Conservation (phyloP, 2,113 vertebrate genomes). For the Patagioenas fasciata region DNA sequence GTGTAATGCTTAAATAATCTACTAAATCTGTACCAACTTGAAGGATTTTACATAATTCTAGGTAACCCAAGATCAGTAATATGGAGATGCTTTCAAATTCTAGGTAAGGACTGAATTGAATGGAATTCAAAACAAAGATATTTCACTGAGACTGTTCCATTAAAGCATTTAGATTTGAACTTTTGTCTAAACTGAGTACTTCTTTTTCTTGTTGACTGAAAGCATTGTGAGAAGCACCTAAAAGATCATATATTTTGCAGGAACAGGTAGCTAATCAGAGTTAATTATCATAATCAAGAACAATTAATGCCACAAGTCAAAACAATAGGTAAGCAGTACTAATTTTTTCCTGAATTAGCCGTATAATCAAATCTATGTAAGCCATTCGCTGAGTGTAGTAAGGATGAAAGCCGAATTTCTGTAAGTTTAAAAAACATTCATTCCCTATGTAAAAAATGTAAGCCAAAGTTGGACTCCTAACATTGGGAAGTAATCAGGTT, state of each 20-base stretch:
- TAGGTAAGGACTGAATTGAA: neutral
- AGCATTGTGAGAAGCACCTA: neutral
- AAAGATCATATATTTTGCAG: neutral
- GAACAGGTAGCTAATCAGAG: neutral
- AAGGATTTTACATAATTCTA: neutral
- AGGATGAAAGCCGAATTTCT: neutral
- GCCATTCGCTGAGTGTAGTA: neutral
- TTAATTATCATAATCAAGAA: neutral
- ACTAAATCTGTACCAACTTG: neutral
- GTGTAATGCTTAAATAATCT: neutral
- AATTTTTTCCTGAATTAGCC: neutral
- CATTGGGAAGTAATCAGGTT: neutral
- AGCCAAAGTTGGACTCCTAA: neutral
- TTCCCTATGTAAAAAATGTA: neutral
- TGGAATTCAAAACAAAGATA: neutral
- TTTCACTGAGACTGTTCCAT: neutral
- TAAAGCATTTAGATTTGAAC: neutral
- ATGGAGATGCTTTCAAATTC: neutral
- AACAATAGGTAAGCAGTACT: neutral
- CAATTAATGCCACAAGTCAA: neutral
- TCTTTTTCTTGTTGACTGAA: neutral
- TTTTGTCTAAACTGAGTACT: neutral
- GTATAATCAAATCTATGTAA: neutral
- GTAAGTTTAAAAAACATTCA: neutral
- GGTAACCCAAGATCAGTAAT: neutral